These are phyloP conservation scores for Procapra przewalskii DNA, from an alignment of 2,113 vertebrate species.

Conservation along the genomic window DNA sequence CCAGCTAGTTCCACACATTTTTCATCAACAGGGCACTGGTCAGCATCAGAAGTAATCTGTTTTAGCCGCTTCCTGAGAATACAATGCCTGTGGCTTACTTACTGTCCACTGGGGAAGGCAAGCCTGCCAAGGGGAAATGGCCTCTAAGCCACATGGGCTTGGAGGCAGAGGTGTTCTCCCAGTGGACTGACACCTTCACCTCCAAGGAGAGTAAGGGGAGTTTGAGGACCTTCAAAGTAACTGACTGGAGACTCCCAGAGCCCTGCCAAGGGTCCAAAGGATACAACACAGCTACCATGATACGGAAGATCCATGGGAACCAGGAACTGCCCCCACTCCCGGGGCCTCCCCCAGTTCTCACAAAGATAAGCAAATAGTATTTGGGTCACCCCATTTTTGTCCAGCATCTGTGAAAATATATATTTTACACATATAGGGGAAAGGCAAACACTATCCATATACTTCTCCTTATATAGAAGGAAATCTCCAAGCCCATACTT, in stretches of 20 bases:
- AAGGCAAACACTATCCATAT: not conserved
- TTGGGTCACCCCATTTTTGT: not conserved
- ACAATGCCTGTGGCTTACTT: not conserved
- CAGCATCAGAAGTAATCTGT: not conserved
- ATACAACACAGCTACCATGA: not conserved
- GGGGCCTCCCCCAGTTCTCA: not conserved
- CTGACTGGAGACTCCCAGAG: not conserved
- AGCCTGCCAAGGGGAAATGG: not conserved
- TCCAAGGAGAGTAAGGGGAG: not conserved
- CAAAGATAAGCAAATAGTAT: not conserved
- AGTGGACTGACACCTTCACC: not conserved
- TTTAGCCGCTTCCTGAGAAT: not conserved
- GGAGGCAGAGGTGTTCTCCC: not conserved
- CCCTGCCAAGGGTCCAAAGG: not conserved
- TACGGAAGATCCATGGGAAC: not conserved
- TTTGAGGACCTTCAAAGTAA: not conserved
- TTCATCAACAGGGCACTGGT: not conserved
- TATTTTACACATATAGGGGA: not conserved
- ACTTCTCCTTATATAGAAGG: not conserved
- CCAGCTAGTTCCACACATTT: not conserved
- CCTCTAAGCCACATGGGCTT: not conserved
- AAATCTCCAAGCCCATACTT: not conserved
- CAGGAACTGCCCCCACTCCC: not conserved
- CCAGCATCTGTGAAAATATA: not conserved
- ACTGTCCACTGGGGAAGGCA: not conserved